Evolutionary conservation across 2,888 invertebrate species (phyloP).

Genomic region (Ctenicera cuprea): DNA sequence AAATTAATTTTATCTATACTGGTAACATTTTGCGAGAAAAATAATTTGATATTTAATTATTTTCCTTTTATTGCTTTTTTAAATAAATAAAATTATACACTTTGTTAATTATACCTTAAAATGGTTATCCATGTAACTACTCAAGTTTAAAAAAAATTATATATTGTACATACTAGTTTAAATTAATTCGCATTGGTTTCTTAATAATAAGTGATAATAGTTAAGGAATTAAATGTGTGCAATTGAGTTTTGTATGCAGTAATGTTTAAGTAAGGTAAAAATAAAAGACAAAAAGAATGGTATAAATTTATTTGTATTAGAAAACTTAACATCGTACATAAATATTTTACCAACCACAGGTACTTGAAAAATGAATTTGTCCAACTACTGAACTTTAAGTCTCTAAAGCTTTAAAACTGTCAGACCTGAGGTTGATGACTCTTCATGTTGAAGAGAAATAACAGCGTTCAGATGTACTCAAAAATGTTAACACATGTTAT

Average conservation of each 20-base stretch:
- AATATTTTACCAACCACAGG: neutral
- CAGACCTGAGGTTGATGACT: neutral
- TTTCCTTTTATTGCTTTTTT: neutral
- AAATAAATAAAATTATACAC: neutral
- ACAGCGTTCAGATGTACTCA: too few relatives aligned
- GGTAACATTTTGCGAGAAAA: neutral
- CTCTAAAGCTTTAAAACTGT: neutral
- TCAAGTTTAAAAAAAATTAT: conserved; percentile 1
- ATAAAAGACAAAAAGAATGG: conserved; percentile 26
- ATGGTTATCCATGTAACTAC: neutral
- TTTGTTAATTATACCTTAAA: neutral
- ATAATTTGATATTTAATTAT: neutral
- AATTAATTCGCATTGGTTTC: conserved; percentile 14
- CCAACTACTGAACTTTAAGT: neutral
- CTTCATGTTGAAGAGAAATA: too few relatives aligned
- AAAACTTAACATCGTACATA: conserved; percentile 8
- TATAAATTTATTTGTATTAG: conserved; percentile 2
- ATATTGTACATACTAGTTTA: conserved; percentile 27
- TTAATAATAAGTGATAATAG: conserved; percentile 24
- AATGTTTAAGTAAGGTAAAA: conserved; percentile 48
- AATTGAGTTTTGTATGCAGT: conserved; percentile 55
- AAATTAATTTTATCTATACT: too few relatives aligned
- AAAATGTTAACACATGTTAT: too few relatives aligned
- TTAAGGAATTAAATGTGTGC: conserved; percentile 47
- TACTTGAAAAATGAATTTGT: conserved; percentile 3